A percentile compares a stretch with the other conserved stretches of the same genome.
phyloP scores from a whole-genome alignment of 2,113 vertebrate genomes.

The Stigmatopora nigra region DNA sequence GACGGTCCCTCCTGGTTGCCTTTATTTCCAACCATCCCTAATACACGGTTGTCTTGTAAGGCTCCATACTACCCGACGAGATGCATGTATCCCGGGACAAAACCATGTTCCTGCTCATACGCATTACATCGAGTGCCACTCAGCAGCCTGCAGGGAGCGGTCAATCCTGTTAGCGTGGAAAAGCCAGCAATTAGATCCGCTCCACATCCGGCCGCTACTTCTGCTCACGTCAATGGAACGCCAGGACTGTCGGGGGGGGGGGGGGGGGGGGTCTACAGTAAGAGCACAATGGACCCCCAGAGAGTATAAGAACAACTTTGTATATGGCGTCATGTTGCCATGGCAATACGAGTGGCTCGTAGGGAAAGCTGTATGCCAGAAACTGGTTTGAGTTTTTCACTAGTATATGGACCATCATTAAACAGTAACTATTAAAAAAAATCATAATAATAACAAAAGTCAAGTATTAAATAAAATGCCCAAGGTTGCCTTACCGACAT shows the following conservation, averaged over 20 bases:
- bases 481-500: neutral
- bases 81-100: slow-evolving; percentile 53
- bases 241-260: neutral
- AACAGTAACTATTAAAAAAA: too few relatives aligned
- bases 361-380: neutral
- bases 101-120: slow-evolving; percentile 53
- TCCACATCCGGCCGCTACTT: slow-evolving; percentile 46
- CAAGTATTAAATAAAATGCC: neutral
- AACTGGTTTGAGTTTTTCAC: neutral
- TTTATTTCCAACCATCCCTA: slow-evolving; percentile 44
- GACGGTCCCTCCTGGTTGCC: slow-evolving; percentile 16
- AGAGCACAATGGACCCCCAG: neutral
- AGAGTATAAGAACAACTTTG: slow-evolving; percentile 10
- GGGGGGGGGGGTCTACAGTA: neutral
- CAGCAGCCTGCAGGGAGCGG: slow-evolving; percentile 47
- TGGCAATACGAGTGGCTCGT: neutral
- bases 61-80: slow-evolving; percentile 42
- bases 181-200: slow-evolving; percentile 72
- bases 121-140: slow-evolving; percentile 67
- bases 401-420: neutral
- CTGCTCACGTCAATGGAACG: slow-evolving; percentile 12
- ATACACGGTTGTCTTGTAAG: slow-evolving; percentile 52
- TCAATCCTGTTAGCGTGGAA: slow-evolving; percentile 75
- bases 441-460: neutral
- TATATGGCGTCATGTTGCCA: slow-evolving; percentile 2